Evolutionary conservation across 2,113 vertebrate genomes (phyloP).

Genomic region (Neogobius melanostomus): DNA sequence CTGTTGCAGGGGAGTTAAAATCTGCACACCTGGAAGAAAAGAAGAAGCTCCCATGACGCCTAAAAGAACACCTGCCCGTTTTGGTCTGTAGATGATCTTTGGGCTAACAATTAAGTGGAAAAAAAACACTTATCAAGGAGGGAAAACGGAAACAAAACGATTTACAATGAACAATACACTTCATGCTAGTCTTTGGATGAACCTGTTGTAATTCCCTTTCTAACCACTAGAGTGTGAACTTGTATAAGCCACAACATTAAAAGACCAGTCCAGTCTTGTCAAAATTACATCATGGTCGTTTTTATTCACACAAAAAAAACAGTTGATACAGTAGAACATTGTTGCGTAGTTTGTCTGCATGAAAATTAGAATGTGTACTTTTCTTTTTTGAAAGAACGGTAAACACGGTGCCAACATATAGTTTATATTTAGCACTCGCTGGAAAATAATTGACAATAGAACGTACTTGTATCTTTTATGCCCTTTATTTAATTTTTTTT

Average conservation of each 20-base stretch:
- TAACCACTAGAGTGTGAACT: constrained; percentile 80
- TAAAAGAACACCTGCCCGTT: constrained; percentile 90
- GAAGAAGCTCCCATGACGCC: constrained; percentile 93
- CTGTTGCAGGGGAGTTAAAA: constrained; percentile 84
- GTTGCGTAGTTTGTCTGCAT: background rate
- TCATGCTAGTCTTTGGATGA: constrained; percentile 11
- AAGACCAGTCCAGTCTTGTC: constrained; percentile 8
- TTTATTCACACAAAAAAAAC: constrained; percentile 26
- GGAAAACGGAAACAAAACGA: constrained; percentile 19
- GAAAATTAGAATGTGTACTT: background rate
- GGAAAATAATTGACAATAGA: constrained; percentile 23
- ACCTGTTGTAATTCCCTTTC: constrained; percentile 59
- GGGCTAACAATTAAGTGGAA: background rate
- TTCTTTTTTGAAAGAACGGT: constrained; percentile 21
- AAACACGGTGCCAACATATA: background rate
- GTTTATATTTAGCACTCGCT: constrained; percentile 31
- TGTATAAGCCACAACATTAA: constrained; percentile 73
- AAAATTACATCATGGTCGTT: constrained; percentile 20
- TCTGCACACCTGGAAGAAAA: constrained; percentile 92
- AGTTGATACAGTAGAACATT: constrained; percentile 16
- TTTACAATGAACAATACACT: background rate
- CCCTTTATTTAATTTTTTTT: constrained; percentile 18
- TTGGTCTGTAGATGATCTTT: constrained; percentile 80
- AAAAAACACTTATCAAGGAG: background rate
- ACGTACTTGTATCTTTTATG: constrained; percentile 26